A percentile compares a stretch with the other conserved stretches of the same genome.
Conservation (phyloP, 2,888 invertebrate species). For the Stenurella melanura region DNA sequence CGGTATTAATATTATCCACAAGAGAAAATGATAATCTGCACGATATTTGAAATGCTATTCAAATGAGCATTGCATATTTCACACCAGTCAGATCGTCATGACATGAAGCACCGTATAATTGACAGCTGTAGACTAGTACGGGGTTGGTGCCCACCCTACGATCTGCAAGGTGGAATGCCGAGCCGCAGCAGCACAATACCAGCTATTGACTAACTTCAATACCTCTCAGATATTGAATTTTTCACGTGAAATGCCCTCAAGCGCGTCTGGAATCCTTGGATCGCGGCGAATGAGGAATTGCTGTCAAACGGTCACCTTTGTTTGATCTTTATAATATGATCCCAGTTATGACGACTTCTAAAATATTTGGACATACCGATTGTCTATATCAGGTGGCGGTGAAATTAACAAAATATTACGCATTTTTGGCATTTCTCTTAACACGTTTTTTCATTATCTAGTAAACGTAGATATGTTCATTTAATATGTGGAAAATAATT, state of each 20-base stretch:
- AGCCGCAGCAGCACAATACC: conserved; percentile 65
- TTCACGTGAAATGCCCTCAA: conserved; percentile 69
- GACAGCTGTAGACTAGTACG: conserved; percentile 67
- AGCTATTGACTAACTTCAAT: conserved; percentile 69
- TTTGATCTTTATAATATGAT: conserved; percentile 57
- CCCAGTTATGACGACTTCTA: conserved; percentile 50
- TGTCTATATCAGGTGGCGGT: conserved; percentile 2
- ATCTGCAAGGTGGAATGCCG: conserved; percentile 57
- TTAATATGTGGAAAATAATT: too few species aligned
- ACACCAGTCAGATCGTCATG: conserved; percentile 67
- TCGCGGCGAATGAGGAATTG: conserved; percentile 69
- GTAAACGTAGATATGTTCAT: too few species aligned
- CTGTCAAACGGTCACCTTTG: conserved; percentile 69
- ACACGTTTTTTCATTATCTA: neutral
- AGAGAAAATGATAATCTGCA: conserved; percentile 12
- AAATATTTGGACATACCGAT: conserved; percentile 52
- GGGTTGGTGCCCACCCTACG: conserved; percentile 50
- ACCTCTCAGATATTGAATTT: conserved; percentile 71
- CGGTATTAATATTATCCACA: neutral
- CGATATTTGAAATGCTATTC: conserved; percentile 67
- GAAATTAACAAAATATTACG: conserved; percentile 17
- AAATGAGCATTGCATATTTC: conserved; percentile 68
- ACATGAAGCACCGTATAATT: conserved; percentile 68
- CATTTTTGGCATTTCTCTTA: conserved; percentile 8
- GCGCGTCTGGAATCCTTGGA: conserved; percentile 67